Evolutionary conservation across 2,113 vertebrate species (phyloP).

Genomic region (Steatornis caripensis): DNA sequence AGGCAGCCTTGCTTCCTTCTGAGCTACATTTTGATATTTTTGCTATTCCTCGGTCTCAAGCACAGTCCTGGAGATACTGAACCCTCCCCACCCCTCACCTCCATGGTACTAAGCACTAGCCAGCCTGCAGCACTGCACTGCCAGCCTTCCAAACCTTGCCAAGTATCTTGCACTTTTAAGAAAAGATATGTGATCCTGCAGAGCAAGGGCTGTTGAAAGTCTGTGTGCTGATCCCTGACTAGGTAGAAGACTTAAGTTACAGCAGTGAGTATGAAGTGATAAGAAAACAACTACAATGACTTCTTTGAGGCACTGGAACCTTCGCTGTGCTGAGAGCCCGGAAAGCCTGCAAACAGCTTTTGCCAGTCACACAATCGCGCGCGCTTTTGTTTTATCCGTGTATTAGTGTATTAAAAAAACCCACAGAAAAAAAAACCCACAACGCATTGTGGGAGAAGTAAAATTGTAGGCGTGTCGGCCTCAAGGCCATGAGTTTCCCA

Average conservation of each 20-base stretch:
- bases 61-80: not conserved
- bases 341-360: not conserved
- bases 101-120: not conserved
- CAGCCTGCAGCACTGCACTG: not conserved
- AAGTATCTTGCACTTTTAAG: not conserved
- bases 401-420: not conserved
- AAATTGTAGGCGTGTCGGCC: not conserved
- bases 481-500: not conserved
- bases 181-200: not conserved
- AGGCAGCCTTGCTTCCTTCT: not conserved
- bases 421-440: no score
- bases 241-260: not conserved
- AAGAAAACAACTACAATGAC: not conserved
- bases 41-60: rapidly evolving
- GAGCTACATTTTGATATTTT: not conserved
- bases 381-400: not conserved
- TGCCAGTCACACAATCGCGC: rapidly evolving
- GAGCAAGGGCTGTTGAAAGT: not conserved
- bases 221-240: not conserved
- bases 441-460: not conserved
- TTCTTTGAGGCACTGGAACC: not conserved
- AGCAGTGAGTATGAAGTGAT: not conserved
- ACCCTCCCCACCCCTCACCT: rapidly evolving
- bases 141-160: not conserved
- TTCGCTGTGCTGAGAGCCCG: not conserved